Evolutionary conservation across 1,140 invertebrate genomes (phyloP), one percentile per base, ranked within the genome.

Genomic region (Solen grandis): DNA sequence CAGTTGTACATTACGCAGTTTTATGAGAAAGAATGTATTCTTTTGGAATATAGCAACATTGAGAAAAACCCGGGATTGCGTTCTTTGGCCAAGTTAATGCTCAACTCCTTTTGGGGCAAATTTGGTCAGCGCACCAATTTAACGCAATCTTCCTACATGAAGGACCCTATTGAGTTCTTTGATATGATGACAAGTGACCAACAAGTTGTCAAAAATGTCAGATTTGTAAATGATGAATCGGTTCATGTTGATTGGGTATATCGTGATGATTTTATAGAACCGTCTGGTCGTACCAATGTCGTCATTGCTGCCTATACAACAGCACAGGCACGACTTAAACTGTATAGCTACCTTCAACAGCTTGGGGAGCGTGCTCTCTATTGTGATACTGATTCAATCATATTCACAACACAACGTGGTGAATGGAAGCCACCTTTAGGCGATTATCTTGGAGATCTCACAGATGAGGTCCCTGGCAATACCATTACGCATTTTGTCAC

Each of bases 311-410:
- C 87, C 0, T 92, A 86, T 63, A 89, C 87, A 8, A 93, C 92
- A 5, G 86, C 90, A 8, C 88, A 92, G 60, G 92, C 91, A 0
- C 65, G 91, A 0, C 55, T 92, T 14, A 88, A 91, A 76, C 84
- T 93, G 2, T 92, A 91, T 55, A 55, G 65, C 19, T 87, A 88
- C 70, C 62, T 93, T 14, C 84, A 91, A 76, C 60, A 80, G 35
- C 60, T 93, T 13, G 83, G 80, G 16, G 35, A 79, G 5, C 52
- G 85, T 19, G 87, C 88, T 3, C 66, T 92, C 1, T 93, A 93
- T 77, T 91, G 82, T 41, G 92, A 93, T 69, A 93, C 92, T 5
- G 92, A 93, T 55, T 55, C 80, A 82, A 65, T 16, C 60, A 89
- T 19, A 88, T 92, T 36, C 92, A 87, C 66, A 38, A 86, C 2